These are phyloP conservation scores for Ceyx melanurus DNA, from an alignment of 2,113 vertebrate genomes.

Conservation along the genomic window DNA sequence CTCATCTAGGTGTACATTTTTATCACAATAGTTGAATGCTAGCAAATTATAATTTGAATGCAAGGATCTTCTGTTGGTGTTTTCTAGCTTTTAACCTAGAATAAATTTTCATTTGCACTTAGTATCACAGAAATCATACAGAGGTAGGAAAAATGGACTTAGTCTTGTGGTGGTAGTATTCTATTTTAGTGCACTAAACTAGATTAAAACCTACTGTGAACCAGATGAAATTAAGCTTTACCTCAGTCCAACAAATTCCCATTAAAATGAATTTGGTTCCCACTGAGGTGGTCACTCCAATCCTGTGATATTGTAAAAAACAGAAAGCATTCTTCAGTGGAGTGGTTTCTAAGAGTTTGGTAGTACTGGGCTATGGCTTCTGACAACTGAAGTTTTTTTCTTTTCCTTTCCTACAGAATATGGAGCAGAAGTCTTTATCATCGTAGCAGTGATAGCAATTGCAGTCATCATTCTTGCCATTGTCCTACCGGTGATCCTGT, in stretches of 20 bases:
- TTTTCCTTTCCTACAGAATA: slow-evolving; percentile 68
- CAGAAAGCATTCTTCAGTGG: not conserved
- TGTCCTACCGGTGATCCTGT: slow-evolving; percentile 71
- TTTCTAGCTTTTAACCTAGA: not conserved
- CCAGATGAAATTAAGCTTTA: not conserved
- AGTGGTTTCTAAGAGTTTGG: not conserved
- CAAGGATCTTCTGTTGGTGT: not conserved
- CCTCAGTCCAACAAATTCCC: not conserved
- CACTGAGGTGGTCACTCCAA: not conserved
- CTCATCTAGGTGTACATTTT: not conserved
- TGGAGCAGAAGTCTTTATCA: slow-evolving; percentile 72
- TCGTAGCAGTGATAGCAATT: slow-evolving; percentile 67
- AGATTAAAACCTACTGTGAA: not conserved
- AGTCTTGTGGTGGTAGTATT: not conserved
- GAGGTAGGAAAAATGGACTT: not conserved
- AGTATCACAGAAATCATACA: not conserved
- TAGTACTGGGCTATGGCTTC: not conserved
- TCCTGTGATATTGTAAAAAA: not conserved
- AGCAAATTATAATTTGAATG: not conserved
- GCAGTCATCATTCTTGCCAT: slow-evolving; percentile 65
- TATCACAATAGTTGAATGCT: not conserved
- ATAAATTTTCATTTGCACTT: not conserved
- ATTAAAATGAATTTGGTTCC: not conserved
- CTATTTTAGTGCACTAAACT: not conserved
- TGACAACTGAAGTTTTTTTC: not conserved